Evolutionary conservation across 1,140 invertebrate genomes (phyloP).

Genomic region (Diuraphis noxia): DNA sequence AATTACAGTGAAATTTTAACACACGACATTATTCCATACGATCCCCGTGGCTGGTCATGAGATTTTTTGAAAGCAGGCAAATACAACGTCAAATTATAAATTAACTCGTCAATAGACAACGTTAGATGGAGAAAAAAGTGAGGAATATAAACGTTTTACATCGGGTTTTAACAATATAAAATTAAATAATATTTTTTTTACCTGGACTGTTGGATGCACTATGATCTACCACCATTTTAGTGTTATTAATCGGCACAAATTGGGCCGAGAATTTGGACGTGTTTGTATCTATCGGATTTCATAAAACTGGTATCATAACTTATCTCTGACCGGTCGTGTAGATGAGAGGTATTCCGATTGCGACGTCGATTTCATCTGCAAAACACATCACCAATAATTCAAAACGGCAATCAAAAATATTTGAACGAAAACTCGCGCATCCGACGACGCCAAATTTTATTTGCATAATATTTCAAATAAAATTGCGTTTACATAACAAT

Average conservation of each 20-base stretch:
- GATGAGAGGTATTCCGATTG: constrained; percentile 19
- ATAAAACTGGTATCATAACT: constrained; percentile 53
- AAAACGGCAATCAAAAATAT: neutral
- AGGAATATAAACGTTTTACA: neutral
- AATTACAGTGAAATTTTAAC: neutral
- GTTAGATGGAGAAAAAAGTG: neutral
- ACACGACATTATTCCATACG: neutral
- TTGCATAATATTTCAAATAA: neutral
- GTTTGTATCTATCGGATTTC: constrained; percentile 3
- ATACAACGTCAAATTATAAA: neutral
- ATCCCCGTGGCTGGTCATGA: neutral
- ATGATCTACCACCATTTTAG: constrained; percentile 52
- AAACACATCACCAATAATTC: neutral
- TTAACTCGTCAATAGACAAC: neutral
- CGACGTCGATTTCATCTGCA: constrained; percentile 47
- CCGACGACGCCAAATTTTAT: neutral
- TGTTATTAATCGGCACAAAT: constrained; percentile 22
- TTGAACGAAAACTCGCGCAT: neutral
- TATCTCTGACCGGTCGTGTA: constrained; percentile 49
- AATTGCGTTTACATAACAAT: neutral
- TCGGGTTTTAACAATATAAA: neutral
- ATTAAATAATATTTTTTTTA: neutral
- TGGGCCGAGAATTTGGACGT: constrained; percentile 11
- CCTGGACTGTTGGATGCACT: constrained; percentile 42
- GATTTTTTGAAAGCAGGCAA: neutral